phyloP scores from a whole-genome alignment of 2,888 invertebrate genomes.

The Alentia gelatinosa region DNA sequence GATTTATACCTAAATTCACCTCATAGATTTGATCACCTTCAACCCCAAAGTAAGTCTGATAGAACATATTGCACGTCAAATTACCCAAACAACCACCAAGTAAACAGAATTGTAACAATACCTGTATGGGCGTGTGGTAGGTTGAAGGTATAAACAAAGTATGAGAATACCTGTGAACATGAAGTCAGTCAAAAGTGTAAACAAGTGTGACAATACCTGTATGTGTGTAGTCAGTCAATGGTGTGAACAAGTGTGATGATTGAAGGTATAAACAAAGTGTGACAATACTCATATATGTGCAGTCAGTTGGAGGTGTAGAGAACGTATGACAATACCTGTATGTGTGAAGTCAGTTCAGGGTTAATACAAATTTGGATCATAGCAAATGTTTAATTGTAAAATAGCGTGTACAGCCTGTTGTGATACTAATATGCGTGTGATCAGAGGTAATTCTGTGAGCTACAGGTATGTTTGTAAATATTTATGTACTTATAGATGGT shows the following conservation, averaged over 20 bases:
- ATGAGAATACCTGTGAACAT: not conserved
- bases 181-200: not conserved
- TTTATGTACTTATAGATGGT: not conserved
- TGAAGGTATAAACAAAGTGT: not conserved
- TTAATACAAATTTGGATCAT: not conserved
- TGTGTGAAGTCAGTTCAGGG: not conserved
- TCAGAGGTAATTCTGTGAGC: not conserved
- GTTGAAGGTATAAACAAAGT: not conserved
- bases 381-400: too few species aligned
- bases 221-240: not conserved
- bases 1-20: too few species aligned
- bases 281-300: too few species aligned
- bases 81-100: too few species aligned
- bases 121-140: not conserved
- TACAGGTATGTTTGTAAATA: not conserved
- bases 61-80: too few species aligned
- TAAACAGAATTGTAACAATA: not conserved
- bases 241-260: not conserved
- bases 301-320: not conserved
- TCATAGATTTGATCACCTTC: too few species aligned
- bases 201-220: not conserved
- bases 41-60: too few species aligned
- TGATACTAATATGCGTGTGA: not conserved
- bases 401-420: not conserved
- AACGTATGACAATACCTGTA: not conserved